phyloP scores from a whole-genome alignment of 1,140 invertebrate species.

The Atta colombica region DNA sequence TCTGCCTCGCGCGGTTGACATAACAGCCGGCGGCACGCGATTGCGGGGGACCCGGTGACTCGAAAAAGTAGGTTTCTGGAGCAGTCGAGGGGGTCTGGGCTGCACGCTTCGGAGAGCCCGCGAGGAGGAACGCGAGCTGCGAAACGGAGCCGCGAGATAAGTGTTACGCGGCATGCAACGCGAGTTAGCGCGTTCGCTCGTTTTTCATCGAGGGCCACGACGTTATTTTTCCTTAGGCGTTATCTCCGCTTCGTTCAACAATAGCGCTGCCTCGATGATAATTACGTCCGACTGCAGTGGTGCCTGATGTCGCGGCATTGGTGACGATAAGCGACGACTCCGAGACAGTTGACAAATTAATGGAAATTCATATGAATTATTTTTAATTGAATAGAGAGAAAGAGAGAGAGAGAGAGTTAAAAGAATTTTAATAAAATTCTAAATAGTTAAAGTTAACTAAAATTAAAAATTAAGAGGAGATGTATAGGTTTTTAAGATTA shows the following conservation, averaged over 20 bases:
- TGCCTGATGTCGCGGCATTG: neutral
- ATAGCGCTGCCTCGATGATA: slow-evolving; percentile 10
- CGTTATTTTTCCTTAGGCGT: slow-evolving; percentile 11
- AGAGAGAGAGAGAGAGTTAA: neutral
- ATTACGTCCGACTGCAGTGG: neutral
- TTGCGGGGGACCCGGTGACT: slow-evolving; percentile 22
- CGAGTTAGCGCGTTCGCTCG: slow-evolving; percentile 10
- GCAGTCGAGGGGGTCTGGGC: slow-evolving; percentile 42
- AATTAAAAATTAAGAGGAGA: too few relatives aligned
- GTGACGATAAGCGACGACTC: neutral
- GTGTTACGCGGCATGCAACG: slow-evolving; percentile 52
- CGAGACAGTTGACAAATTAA: neutral
- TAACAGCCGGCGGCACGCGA: slow-evolving; percentile 48
- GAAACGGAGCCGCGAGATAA: slow-evolving; percentile 50
- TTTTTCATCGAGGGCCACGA: slow-evolving; percentile 6
- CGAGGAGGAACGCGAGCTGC: slow-evolving; percentile 19
- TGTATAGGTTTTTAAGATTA: too few relatives aligned
- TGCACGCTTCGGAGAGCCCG: slow-evolving; percentile 37
- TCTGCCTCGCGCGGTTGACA: slow-evolving; percentile 10
- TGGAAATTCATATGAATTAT: neutral
- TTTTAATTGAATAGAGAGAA: neutral
- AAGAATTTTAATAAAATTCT: too few relatives aligned
- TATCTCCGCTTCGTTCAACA: neutral
- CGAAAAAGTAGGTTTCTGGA: slow-evolving; percentile 73
- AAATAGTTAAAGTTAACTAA: too few relatives aligned